Evolutionary conservation across 1,140 invertebrate genomes (phyloP).

Genomic region (Pteromalus puparum): DNA sequence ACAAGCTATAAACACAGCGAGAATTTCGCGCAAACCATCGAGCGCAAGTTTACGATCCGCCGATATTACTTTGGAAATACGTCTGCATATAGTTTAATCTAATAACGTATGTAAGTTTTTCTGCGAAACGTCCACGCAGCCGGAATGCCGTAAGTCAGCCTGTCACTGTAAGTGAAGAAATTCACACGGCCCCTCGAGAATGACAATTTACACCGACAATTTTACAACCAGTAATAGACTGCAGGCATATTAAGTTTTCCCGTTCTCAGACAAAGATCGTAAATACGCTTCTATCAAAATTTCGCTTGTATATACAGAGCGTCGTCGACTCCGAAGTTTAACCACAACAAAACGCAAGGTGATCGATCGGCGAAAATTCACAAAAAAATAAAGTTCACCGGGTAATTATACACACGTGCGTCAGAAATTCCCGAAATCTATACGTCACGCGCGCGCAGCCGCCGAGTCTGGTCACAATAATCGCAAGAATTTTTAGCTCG

Average conservation of each 20-base stretch:
- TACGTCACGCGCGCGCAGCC: neutral
- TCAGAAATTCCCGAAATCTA: neutral
- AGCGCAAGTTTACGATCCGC: neutral
- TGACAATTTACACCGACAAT: slow-evolving; percentile 4
- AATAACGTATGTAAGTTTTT: neutral
- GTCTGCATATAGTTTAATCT: neutral
- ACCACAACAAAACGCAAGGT: neutral
- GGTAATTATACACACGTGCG: neutral
- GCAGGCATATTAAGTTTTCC: neutral
- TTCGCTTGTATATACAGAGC: neutral
- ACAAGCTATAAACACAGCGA: neutral
- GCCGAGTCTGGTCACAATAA: slow-evolving; percentile 10
- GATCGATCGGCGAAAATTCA: neutral
- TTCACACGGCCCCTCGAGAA: neutral
- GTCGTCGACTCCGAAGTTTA: neutral
- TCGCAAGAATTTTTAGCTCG: slow-evolving; percentile 27
- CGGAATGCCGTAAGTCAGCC: neutral
- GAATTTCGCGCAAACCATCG: neutral
- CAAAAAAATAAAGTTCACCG: neutral
- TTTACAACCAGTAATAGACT: neutral
- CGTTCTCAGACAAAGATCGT: neutral
- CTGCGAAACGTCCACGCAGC: neutral
- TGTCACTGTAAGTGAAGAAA: neutral
- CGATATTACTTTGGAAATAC: neutral
- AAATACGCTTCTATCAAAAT: neutral